Percentiles rank a stretch among this genome's conserved stretches.
phyloP scores from a whole-genome alignment of 2,888 invertebrate genomes.

The Xanthorhoe spadicearia region DNA sequence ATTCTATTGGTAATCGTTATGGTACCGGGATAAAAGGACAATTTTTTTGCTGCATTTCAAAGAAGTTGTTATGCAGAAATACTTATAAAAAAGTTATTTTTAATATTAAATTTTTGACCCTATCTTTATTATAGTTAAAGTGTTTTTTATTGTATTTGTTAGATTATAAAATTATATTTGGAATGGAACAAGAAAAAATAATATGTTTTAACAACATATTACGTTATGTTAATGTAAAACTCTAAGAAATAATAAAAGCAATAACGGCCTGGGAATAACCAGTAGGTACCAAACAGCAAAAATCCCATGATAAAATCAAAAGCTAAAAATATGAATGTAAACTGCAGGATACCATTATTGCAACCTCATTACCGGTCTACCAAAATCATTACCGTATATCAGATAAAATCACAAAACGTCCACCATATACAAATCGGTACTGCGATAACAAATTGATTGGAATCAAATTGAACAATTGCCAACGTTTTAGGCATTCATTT shows the following conservation, averaged over 20 bases:
- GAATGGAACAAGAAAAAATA: too few species aligned
- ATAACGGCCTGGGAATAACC: too few species aligned
- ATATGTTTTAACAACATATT: too few species aligned
- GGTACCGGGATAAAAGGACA: not conserved
- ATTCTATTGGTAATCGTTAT: conserved; percentile 19
- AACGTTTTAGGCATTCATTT: conserved; percentile 55
- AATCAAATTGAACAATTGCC: conserved; percentile 48
- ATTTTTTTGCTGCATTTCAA: not conserved
- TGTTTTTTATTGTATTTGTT: too few species aligned
- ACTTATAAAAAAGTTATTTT: too few species aligned
- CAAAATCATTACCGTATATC: conserved; percentile 20
- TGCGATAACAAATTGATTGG: conserved; percentile 66
- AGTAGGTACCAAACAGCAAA: not conserved
- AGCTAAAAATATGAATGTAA: not conserved
- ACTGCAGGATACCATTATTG: conserved; percentile 4
- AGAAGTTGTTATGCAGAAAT: not conserved
- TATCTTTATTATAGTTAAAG: too few species aligned
- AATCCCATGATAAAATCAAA: not conserved
- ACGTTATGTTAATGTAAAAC: too few species aligned
- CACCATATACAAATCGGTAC: conserved; percentile 58
- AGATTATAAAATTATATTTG: too few species aligned
- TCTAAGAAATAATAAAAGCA: too few species aligned
- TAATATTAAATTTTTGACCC: too few species aligned
- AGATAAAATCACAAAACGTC: conserved; percentile 46
- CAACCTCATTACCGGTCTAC: conserved; percentile 24